These are phyloP conservation scores for Polyommatus iphigenia DNA, from an alignment of 2,888 invertebrate species.

Conservation along the genomic window DNA sequence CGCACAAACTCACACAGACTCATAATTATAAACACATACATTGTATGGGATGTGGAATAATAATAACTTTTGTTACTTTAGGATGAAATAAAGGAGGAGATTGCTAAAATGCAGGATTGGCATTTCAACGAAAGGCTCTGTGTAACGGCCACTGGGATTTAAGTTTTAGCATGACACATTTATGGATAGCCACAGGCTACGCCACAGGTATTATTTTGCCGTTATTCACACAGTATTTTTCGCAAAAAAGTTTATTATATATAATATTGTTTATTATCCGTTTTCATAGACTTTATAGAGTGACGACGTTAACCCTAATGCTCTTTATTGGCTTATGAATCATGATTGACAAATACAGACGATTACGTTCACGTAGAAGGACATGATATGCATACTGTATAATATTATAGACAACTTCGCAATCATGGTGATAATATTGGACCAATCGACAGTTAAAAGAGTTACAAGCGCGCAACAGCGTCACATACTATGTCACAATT, in stretches of 20 bases:
- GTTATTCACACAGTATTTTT: constrained; percentile 1
- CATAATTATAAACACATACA: constrained; percentile 38
- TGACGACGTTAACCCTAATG: no score
- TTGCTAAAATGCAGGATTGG: constrained; percentile 21
- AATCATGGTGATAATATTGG: no score
- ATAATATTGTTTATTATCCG: not conserved
- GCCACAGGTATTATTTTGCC: not conserved
- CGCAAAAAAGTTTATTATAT: not conserved
- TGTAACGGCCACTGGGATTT: not conserved
- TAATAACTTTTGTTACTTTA: constrained; percentile 20
- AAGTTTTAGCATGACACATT: not conserved
- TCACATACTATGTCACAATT: not conserved
- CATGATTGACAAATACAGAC: no score
- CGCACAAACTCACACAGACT: constrained; percentile 42
- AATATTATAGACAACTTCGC: no score
- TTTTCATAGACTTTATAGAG: no score
- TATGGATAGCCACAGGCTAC: not conserved
- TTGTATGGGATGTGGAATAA: not conserved
- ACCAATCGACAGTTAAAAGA: no score
- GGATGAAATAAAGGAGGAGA: constrained; percentile 9
- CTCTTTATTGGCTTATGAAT: no score
- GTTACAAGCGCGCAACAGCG: no score
- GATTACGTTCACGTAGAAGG: no score
- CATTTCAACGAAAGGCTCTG: not conserved
- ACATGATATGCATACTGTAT: no score